These are phyloP conservation scores for Pachycephala philippinensis DNA, from an alignment of 2,113 vertebrate genomes.

Conservation along the genomic window DNA sequence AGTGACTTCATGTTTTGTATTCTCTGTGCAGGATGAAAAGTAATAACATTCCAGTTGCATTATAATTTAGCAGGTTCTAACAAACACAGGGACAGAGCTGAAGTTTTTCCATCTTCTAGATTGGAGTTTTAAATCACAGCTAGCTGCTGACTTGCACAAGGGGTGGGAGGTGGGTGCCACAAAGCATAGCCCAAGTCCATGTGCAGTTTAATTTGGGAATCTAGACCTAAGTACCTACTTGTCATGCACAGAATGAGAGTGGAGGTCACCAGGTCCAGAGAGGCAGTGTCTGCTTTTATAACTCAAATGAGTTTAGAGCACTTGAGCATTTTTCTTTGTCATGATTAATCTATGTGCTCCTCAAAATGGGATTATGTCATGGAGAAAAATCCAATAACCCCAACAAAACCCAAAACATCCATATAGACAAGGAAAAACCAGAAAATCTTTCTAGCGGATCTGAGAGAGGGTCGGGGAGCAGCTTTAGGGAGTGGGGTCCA, in stretches of 20 bases:
- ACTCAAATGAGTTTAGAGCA: not conserved
- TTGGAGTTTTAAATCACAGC: not conserved
- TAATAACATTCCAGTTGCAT: not conserved
- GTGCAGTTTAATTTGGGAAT: not conserved
- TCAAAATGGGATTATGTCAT: not conserved
- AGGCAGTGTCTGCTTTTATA: not conserved
- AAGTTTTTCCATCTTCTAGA: not conserved
- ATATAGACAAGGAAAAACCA: accelerated
- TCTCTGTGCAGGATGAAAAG: not conserved
- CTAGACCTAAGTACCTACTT: not conserved
- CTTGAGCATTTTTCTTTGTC: not conserved
- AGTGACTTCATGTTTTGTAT: not conserved
- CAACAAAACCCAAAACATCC: not conserved
- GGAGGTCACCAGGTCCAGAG: not conserved
- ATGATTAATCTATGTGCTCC: not conserved
- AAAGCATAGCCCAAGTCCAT: not conserved
- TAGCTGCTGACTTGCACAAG: not conserved
- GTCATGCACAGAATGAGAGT: not conserved
- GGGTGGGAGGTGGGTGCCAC: not conserved
- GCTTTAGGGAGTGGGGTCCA: not conserved
- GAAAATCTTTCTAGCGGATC: not conserved
- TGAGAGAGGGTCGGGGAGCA: not conserved
- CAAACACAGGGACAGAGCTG: not conserved
- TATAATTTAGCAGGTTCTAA: not conserved
- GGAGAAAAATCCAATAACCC: not conserved